Evolutionary conservation across 1,140 invertebrate species (phyloP).

Genomic region (Neodiprion fabricii): DNA sequence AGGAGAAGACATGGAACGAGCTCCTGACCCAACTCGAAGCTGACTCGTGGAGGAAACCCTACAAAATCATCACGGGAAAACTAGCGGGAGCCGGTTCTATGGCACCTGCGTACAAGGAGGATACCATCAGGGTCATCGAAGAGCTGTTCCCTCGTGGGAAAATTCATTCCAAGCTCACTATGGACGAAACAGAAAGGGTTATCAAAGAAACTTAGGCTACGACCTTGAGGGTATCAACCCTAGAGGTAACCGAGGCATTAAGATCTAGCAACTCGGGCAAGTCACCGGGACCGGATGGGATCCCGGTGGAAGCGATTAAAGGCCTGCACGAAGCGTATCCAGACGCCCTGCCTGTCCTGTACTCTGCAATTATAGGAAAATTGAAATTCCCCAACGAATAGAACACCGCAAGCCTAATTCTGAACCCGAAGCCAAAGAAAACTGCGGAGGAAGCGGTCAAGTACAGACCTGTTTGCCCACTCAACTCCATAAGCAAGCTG

Average conservation of each 20-base stretch:
- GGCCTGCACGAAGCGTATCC: constrained; percentile 1
- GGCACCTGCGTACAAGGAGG: constrained; percentile 8
- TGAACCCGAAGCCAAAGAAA: constrained; percentile 27
- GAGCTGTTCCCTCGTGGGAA: constrained; percentile 18
- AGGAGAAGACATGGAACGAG: constrained; percentile 29
- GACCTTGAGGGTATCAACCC: constrained; percentile 17
- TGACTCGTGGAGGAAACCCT: constrained; percentile 33
- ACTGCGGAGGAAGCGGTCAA: constrained; percentile 5
- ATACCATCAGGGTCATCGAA: neutral
- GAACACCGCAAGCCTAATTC: constrained; percentile 28
- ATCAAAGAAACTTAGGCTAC: neutral
- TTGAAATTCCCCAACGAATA: constrained; percentile 25
- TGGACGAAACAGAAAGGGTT: neutral
- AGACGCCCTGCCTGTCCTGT: constrained; percentile 19
- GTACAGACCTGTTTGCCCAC: constrained; percentile 36
- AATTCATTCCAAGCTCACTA: neutral
- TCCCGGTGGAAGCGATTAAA: constrained; percentile 26
- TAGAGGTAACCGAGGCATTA: constrained; percentile 18
- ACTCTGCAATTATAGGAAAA: constrained; percentile 21
- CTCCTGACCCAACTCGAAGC: constrained; percentile 28
- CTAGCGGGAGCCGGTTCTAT: constrained; percentile 10
- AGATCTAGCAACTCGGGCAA: constrained; percentile 20
- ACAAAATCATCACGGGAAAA: constrained; percentile 31
- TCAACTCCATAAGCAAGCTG: constrained; percentile 34
- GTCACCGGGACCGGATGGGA: constrained; percentile 30